A percentile compares a stretch with the other conserved stretches of the same genome.
Conservation (phyloP, 2,888 invertebrate genomes). For the Caenorhabditis wallacei region DNA sequence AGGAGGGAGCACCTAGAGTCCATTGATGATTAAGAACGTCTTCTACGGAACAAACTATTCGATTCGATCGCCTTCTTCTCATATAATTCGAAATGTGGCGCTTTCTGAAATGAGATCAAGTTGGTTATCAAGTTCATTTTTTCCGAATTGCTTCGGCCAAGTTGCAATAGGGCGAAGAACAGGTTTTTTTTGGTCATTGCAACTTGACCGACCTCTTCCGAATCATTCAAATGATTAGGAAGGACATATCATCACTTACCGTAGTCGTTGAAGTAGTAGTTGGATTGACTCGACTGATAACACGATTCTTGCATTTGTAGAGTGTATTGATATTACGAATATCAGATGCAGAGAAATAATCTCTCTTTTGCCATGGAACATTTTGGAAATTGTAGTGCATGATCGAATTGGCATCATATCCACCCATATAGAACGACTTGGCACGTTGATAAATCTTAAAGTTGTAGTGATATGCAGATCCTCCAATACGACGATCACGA, state of each 20-base stretch:
- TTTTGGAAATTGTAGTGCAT: constrained; percentile 74
- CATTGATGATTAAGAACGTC: constrained; percentile 49
- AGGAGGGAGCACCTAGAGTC: constrained; percentile 14
- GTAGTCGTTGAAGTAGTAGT: constrained; percentile 40
- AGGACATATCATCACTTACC: constrained; percentile 43
- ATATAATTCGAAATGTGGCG: constrained; percentile 29
- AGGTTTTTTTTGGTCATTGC: constrained; percentile 39
- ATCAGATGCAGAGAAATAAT: constrained; percentile 67
- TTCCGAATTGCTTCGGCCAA: constrained; percentile 48
- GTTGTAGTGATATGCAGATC: constrained; percentile 68
- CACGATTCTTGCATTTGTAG: constrained; percentile 67
- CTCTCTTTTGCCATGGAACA: constrained; percentile 63
- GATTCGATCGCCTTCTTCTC: constrained; percentile 61
- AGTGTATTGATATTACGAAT: constrained; percentile 68
- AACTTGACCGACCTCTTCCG: constrained; percentile 41
- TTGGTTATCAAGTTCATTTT: constrained; percentile 53
- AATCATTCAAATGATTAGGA: constrained; percentile 35
- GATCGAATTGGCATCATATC: constrained; percentile 72
- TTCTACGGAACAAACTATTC: constrained; percentile 62
- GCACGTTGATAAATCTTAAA: constrained; percentile 69
- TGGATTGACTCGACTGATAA: constrained; percentile 30
- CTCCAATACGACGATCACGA: constrained; percentile 68
- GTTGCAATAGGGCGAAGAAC: constrained; percentile 38
- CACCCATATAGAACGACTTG: constrained; percentile 71
- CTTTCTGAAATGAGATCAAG: constrained; percentile 49